Conservation (phyloP, 2,888 invertebrate species). For the Drosophila mulleri region DNA sequence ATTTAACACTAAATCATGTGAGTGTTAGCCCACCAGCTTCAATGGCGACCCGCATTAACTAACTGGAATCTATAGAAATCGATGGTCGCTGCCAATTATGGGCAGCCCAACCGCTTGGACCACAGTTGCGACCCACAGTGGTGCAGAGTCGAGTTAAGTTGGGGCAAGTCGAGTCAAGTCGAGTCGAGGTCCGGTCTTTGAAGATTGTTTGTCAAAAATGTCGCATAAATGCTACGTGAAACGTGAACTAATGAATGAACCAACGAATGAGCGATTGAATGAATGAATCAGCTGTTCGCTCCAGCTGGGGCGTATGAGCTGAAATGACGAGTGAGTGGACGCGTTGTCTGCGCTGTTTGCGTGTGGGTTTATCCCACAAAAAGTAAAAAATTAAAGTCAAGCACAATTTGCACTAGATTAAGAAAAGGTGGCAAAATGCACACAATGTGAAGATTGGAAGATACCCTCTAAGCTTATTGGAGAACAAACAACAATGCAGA, state of each 20-base stretch:
- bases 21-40: constrained; percentile 21
- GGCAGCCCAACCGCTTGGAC: constrained; percentile 25
- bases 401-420: constrained; percentile 41
- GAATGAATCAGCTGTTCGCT: constrained; percentile 45
- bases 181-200: constrained; percentile 13
- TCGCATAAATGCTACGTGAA: constrained; percentile 62
- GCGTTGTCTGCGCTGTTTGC: constrained; percentile 42
- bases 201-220: constrained; percentile 73
- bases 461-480: constrained; percentile 20
- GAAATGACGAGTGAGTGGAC: constrained; percentile 59
- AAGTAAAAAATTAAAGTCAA: neutral
- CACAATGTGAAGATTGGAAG: constrained; percentile 11
- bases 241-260: constrained; percentile 41
- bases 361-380: constrained; percentile 48
- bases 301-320: constrained; percentile 41
- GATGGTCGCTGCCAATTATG: constrained; percentile 56
- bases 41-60: constrained; percentile 53
- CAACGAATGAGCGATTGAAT: constrained; percentile 26
- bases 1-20: constrained; percentile 52
- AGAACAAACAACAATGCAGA: too few relatives aligned
- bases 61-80: constrained; percentile 47
- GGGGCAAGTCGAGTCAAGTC: neutral
- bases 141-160: constrained; percentile 7
- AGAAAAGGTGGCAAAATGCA: constrained; percentile 10
- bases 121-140: constrained; percentile 41